Evolutionary conservation across 2,888 invertebrate species (phyloP).

Genomic region (Lycophotia porphyrea): DNA sequence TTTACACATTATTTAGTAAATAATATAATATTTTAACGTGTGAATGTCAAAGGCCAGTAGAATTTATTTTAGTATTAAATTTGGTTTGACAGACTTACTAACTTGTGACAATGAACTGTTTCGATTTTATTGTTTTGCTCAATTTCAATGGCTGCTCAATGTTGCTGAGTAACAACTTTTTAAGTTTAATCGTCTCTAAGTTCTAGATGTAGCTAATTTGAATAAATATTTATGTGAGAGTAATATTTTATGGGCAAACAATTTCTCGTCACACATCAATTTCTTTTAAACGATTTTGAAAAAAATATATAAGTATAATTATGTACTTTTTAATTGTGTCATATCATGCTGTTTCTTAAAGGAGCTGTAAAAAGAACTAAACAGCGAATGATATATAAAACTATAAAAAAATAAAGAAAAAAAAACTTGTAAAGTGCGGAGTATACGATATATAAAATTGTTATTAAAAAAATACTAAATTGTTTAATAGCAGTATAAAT

Average conservation of each 20-base stretch:
- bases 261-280: neutral
- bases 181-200: conserved; percentile 41
- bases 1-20: conserved; percentile 24
- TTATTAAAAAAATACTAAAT: conserved; percentile 18
- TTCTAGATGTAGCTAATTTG: conserved; percentile 31
- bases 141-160: conserved; percentile 56
- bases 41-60: conserved; percentile 69
- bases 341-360: neutral
- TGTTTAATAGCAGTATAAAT: conserved; percentile 17
- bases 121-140: conserved; percentile 50
- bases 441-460: conserved; percentile 32
- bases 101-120: conserved; percentile 23
- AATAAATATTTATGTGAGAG: conserved; percentile 9
- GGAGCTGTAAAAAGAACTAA: neutral
- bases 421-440: conserved; percentile 15
- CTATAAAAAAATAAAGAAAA: neutral
- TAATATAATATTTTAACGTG: conserved; percentile 40
- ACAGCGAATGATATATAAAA: neutral
- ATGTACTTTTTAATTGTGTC: neutral
- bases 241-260: conserved; percentile 4
- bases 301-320: too few relatives aligned
- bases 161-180: conserved; percentile 37
- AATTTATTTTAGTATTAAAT: conserved; percentile 52
- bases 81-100: conserved; percentile 62
- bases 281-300: neutral